Percentiles rank a stretch among this genome's conserved stretches.
phyloP scores from a whole-genome alignment of 1,140 invertebrate genomes.

The Neodiprion lecontei region DNA sequence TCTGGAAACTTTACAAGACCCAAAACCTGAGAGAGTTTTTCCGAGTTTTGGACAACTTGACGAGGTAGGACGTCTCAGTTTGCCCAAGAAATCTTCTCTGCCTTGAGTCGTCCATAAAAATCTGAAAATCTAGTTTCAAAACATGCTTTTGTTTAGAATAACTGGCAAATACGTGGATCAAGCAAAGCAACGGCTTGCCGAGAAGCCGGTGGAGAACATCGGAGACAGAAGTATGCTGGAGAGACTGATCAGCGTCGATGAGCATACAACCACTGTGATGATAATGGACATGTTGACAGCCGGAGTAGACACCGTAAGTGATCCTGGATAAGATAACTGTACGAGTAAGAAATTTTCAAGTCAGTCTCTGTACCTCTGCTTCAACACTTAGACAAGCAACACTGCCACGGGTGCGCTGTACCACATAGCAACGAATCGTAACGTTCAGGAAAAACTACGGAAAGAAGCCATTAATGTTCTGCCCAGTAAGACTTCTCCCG shows the following conservation, averaged over 20 bases:
- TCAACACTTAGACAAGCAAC: constrained; percentile 43
- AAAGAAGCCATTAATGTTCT: constrained; percentile 67
- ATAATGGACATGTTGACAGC: constrained; percentile 77
- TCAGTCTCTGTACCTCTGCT: constrained; percentile 9
- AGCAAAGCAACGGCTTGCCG: constrained; percentile 49
- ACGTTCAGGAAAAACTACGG: constrained; percentile 71
- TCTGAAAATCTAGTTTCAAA: neutral
- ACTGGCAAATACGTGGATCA: constrained; percentile 46
- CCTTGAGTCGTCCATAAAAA: too few species aligned
- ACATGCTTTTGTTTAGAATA: constrained; percentile 30
- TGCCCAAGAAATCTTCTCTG: too few species aligned
- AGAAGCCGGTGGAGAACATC: constrained; percentile 25
- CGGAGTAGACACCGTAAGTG: constrained; percentile 76
- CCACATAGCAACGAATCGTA: constrained; percentile 68
- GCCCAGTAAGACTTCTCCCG: constrained; percentile 52
- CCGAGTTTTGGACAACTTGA: constrained; percentile 50
- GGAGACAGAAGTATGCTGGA: constrained; percentile 63
- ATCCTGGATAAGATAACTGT: constrained; percentile 14
- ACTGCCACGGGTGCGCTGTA: constrained; percentile 60
- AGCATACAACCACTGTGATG: constrained; percentile 69
- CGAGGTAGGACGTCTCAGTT: constrained; percentile 27
- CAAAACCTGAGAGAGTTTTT: constrained; percentile 64
- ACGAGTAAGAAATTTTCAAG: constrained; percentile 13
- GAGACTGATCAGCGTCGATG: constrained; percentile 62
- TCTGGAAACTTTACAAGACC: constrained; percentile 70